Percentiles rank a stretch among this genome's conserved stretches.
Evolutionary conservation across 2,888 invertebrate genomes (phyloP).

Genomic region (Tetheella fluctuosa): DNA sequence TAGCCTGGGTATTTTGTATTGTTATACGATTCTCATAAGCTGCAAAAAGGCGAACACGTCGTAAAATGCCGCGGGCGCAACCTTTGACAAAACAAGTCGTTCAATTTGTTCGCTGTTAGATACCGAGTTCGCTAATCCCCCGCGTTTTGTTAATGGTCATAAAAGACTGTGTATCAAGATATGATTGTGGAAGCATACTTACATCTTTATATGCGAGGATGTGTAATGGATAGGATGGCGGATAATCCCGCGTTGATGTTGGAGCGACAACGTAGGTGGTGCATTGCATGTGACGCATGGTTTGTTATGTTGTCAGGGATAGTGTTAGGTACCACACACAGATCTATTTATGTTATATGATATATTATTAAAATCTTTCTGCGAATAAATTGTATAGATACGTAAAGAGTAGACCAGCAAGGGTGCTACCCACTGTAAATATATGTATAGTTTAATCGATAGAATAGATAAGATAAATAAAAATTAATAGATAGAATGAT

Average conservation of each 20-base stretch:
- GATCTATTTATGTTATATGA: no score
- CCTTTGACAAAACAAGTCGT: slow-evolving; percentile 61
- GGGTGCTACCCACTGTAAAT: no score
- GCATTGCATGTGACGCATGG: neutral
- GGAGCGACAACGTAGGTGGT: slow-evolving; percentile 17
- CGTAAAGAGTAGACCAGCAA: no score
- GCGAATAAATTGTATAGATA: no score
- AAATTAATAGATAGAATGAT: no score
- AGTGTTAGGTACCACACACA: no score
- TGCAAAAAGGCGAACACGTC: slow-evolving; percentile 72
- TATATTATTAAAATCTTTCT: no score
- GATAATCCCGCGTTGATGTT: slow-evolving; percentile 27
- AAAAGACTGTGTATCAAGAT: slow-evolving; percentile 48
- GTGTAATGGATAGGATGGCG: slow-evolving; percentile 16
- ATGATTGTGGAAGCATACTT: slow-evolving; percentile 22
- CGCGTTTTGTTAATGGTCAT: slow-evolving; percentile 52
- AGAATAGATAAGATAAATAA: no score
- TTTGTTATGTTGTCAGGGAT: no score
- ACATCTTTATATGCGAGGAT: neutral
- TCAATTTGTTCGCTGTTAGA: slow-evolving; percentile 77
- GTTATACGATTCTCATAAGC: slow-evolving; percentile 57
- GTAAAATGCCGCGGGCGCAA: slow-evolving; percentile 66
- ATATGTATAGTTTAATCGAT: no score
- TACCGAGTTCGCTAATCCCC: slow-evolving; percentile 59
- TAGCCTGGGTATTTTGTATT: slow-evolving; percentile 54